Evolutionary conservation across 1,140 invertebrate genomes (phyloP).

Genomic region (Stegodyphus mimosarum): DNA sequence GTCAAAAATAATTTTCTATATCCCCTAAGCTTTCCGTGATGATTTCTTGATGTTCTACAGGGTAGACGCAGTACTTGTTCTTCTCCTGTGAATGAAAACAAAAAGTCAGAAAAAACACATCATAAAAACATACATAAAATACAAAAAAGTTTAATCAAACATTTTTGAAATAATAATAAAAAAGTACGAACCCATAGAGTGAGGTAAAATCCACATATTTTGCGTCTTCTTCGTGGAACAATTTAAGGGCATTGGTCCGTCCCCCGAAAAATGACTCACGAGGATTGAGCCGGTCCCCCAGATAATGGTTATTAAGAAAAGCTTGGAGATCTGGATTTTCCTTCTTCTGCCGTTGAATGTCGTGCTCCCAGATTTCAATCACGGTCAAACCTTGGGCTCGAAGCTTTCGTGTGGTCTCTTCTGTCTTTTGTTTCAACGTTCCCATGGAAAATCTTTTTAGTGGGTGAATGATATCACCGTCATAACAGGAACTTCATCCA

Average conservation of each 20-base stretch:
- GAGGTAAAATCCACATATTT: conserved; percentile 6
- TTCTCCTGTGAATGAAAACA: too few species aligned
- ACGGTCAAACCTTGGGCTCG: background rate
- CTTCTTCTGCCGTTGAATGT: background rate
- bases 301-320: background rate
- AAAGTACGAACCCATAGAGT: conserved; percentile 3
- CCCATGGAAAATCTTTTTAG: background rate
- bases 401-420: background rate
- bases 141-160: background rate
- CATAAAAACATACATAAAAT: too few species aligned
- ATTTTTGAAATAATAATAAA: background rate
- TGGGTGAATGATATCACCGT: background rate
- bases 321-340: background rate
- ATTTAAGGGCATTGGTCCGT: too few species aligned
- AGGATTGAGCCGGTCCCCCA: background rate
- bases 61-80: conserved; percentile 5
- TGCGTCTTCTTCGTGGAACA: background rate
- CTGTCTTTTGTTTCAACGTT: background rate
- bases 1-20: background rate
- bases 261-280: background rate
- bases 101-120: too few species aligned
- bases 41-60: background rate
- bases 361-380: conserved; percentile 1
- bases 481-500: background rate
- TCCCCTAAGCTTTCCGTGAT: background rate